These are phyloP conservation scores for Mugil cephalus DNA, from an alignment of 2,113 vertebrate genomes.

Conservation along the genomic window DNA sequence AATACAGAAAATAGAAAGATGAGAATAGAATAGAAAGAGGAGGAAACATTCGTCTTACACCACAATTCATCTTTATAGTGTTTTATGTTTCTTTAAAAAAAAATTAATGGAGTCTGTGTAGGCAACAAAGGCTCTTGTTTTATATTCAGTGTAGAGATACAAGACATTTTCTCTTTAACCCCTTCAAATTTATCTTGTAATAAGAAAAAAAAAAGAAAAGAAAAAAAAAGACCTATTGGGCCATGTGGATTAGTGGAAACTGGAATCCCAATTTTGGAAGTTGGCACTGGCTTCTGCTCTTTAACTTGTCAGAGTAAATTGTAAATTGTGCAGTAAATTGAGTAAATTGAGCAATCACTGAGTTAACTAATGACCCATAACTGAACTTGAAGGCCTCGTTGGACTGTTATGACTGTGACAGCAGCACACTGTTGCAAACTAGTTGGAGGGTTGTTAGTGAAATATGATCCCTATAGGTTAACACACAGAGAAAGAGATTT, in stretches of 20 bases:
- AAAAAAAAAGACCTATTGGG: neutral
- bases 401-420: slow-evolving; percentile 7
- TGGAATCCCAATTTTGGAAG: slow-evolving; percentile 1
- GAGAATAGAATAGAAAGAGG: too few relatives aligned
- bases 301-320: slow-evolving; percentile 20
- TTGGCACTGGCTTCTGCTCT: slow-evolving; percentile 1
- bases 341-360: slow-evolving; percentile 6
- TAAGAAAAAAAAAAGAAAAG: too few relatives aligned
- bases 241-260: neutral
- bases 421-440: slow-evolving; percentile 18
- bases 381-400: slow-evolving; percentile 18
- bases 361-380: neutral
- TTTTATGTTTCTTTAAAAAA: too few relatives aligned
- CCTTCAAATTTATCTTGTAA: neutral
- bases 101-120: too few relatives aligned
- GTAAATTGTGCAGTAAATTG: too few relatives aligned
- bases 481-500: neutral
- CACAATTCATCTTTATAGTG: too few relatives aligned
- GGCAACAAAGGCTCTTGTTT: too few relatives aligned
- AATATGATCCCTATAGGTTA: slow-evolving; percentile 3
- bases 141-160: too few relatives aligned
- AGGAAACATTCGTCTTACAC: too few relatives aligned
- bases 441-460: neutral
- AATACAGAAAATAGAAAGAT: too few relatives aligned
- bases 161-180: too few relatives aligned